Percentiles rank a stretch among this genome's conserved stretches.
Conservation (phyloP, 2,888 invertebrate species). For the Chymomyza procnemis region DNA sequence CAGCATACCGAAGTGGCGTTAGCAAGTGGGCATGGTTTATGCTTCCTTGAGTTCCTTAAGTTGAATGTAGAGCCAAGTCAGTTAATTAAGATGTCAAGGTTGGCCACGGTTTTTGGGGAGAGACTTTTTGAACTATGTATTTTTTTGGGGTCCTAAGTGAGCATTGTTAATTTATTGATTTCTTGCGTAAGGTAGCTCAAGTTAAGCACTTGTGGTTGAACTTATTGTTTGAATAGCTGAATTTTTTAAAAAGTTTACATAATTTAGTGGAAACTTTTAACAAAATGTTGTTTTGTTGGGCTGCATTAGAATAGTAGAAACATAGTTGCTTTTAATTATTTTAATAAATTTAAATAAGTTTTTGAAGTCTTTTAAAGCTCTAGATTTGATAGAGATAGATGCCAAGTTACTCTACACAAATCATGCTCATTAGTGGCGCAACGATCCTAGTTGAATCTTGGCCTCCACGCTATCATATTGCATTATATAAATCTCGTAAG, state of each 20-base stretch:
- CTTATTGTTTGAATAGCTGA: neutral
- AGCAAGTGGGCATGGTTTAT: constrained; percentile 40
- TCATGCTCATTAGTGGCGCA: no score
- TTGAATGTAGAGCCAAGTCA: constrained; percentile 34
- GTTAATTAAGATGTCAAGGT: constrained; percentile 69
- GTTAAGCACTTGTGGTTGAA: neutral
- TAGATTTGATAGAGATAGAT: no score
- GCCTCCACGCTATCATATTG: no score
- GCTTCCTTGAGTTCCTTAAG: constrained; percentile 57
- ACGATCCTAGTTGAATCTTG: no score
- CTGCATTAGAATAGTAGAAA: no score
- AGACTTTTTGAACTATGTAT: constrained; percentile 27
- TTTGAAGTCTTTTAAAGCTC: no score
- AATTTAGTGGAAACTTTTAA: neutral
- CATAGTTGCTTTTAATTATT: no score
- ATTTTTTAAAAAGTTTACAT: neutral
- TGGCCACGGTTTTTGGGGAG: neutral
- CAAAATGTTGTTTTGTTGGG: no score
- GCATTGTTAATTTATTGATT: neutral
- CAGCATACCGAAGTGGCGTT: constrained; percentile 23
- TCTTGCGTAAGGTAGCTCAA: neutral
- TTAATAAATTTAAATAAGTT: no score
- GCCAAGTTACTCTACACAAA: no score
- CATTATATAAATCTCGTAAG: no score
- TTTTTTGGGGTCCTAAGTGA: neutral